A percentile compares a stretch with the other conserved stretches of the same genome.
phyloP scores from a whole-genome alignment of 1,140 invertebrate genomes.

The Ephestia elutella region DNA sequence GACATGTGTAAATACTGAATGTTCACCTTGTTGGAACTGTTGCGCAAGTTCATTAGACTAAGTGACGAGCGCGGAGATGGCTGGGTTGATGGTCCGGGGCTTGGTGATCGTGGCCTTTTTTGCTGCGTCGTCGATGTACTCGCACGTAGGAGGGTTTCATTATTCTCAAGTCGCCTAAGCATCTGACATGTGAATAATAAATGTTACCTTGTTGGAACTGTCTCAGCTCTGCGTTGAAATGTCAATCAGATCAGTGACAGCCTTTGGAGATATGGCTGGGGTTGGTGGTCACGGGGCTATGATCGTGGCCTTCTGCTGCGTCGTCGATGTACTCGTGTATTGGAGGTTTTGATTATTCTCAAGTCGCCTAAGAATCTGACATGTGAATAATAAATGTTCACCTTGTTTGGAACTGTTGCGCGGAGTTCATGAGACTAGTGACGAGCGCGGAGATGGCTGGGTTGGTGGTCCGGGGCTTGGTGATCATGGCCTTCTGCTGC shows the following conservation, averaged over 20 bases:
- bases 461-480: slow-evolving; percentile 80
- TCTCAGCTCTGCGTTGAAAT: too few species aligned
- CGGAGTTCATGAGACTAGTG: slow-evolving; percentile 85
- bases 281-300: slow-evolving; percentile 80
- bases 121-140: slow-evolving; percentile 49
- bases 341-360: too few species aligned
- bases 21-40: slow-evolving; percentile 80
- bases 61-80: slow-evolving; percentile 84
- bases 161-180: too few species aligned
- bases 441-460: slow-evolving; percentile 84
- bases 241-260: slow-evolving; percentile 86
- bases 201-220: slow-evolving; percentile 79
- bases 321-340: slow-evolving; percentile 40
- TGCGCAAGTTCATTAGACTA: slow-evolving; percentile 85
- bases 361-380: too few species aligned
- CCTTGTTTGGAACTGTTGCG: slow-evolving; percentile 85
- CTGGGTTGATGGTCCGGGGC: slow-evolving; percentile 80
- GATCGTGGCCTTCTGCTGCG: slow-evolving; percentile 69
- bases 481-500: slow-evolving; percentile 70
- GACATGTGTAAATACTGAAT: not conserved
- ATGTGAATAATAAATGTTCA: too few species aligned
- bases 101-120: slow-evolving; percentile 75
- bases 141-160: too few species aligned
- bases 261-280: slow-evolving; percentile 83
- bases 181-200: not conserved